phyloP scores from a whole-genome alignment of 2,797 vertebrate genomes.

The Ataeniobius toweri region DNA sequence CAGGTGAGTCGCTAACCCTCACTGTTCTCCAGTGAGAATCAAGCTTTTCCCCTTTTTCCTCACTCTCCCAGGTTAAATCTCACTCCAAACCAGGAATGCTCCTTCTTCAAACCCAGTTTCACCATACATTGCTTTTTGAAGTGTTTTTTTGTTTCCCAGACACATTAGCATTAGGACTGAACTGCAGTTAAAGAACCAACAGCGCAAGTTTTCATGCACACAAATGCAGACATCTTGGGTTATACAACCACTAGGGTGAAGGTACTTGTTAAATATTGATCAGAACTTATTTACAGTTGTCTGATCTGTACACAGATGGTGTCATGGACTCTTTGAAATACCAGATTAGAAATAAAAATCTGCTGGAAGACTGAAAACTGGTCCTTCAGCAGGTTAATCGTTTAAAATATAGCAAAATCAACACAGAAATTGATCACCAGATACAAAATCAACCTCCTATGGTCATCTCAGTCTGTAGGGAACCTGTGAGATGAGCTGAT shows the following conservation, averaged over 20 bases:
- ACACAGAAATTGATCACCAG: no score
- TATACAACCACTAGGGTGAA: not conserved
- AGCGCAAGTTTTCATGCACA: not conserved
- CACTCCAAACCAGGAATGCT: not conserved
- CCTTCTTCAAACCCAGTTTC: not conserved
- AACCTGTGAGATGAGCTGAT: not conserved
- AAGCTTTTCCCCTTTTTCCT: not conserved
- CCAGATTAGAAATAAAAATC: not conserved
- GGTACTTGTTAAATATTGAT: not conserved
- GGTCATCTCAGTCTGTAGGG: not conserved
- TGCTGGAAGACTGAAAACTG: not conserved
- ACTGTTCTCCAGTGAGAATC: not conserved
- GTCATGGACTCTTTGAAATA: not conserved
- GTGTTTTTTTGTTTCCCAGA: not conserved
- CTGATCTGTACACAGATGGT: not conserved
- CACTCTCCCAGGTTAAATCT: not conserved
- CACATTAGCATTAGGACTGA: not conserved
- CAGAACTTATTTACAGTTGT: not conserved
- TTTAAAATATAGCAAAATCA: not conserved
- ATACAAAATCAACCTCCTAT: no score
- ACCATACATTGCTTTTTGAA: not conserved
- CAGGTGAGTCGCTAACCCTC: not conserved
- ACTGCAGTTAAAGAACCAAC: not conserved
- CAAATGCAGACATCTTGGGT: not conserved
- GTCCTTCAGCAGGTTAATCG: not conserved